Conservation (phyloP, 2,888 invertebrate genomes). For the Catonia carolina region DNA sequence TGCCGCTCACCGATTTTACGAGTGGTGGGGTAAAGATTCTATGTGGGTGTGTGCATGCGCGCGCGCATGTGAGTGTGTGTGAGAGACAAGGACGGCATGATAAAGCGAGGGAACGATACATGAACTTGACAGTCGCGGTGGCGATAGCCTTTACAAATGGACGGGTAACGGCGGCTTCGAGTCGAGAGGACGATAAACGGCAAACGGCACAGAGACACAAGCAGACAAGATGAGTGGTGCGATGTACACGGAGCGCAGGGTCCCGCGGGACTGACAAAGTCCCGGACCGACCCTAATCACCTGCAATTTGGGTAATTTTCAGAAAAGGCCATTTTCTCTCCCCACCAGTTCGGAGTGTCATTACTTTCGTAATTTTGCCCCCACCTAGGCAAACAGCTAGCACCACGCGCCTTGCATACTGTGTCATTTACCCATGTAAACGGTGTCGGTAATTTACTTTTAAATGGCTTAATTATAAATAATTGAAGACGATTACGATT, state of each 20-base stretch:
- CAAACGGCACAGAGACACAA: not conserved
- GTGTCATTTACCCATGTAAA: not conserved
- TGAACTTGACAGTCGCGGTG: not conserved
- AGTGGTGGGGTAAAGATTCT: too few relatives aligned
- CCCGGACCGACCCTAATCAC: constrained; percentile 13
- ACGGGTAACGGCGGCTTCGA: too few relatives aligned
- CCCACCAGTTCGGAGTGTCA: constrained; percentile 10
- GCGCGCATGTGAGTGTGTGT: not conserved
- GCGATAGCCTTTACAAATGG: too few relatives aligned
- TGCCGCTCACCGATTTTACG: too few relatives aligned
- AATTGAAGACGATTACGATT: too few relatives aligned
- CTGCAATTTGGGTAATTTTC: constrained; percentile 13
- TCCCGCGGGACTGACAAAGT: constrained; percentile 10
- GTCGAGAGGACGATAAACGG: not conserved
- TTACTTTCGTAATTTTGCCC: constrained; percentile 12
- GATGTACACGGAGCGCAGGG: constrained; percentile 5
- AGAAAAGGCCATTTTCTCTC: constrained; percentile 15
- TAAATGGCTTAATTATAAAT: too few relatives aligned
- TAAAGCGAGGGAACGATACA: not conserved
- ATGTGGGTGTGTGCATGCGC: too few relatives aligned
- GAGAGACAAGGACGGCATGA: not conserved
- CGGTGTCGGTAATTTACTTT: too few relatives aligned
- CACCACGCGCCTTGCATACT: constrained; percentile 4
- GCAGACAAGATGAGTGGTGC: not conserved
- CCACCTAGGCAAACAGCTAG: not conserved